Conservation (phyloP, 2,797 vertebrate species). For the Meda fulgida region DNA sequence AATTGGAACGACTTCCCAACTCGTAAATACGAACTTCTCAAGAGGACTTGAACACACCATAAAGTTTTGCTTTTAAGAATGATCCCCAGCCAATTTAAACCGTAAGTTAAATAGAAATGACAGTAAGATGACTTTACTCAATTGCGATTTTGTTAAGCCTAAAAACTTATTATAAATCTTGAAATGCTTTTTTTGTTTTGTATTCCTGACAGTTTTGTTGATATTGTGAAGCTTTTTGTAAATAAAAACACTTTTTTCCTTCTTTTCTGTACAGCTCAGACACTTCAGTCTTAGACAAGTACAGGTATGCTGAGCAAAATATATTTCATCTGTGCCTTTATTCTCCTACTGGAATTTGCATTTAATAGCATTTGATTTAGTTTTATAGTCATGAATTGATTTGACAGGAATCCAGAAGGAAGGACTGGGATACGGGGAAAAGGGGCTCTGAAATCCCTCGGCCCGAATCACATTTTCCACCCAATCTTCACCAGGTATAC, state of each 20-base stretch:
- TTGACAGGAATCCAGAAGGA: slow-evolving; percentile 80
- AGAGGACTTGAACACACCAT: neutral
- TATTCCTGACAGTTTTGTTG: slow-evolving; percentile 17
- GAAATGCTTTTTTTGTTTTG: neutral
- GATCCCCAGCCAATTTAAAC: neutral
- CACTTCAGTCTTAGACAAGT: slow-evolving; percentile 56
- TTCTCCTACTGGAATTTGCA: neutral
- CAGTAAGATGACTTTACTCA: neutral
- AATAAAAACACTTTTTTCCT: slow-evolving; percentile 4
- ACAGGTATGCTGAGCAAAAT: slow-evolving; percentile 69
- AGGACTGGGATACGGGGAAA: slow-evolving; percentile 88
- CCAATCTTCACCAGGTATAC: slow-evolving; percentile 83
- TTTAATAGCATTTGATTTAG: neutral
- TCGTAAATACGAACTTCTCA: neutral
- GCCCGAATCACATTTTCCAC: slow-evolving; percentile 85
- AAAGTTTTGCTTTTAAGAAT: neutral
- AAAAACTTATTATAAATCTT: too few relatives aligned
- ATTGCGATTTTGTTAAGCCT: neutral
- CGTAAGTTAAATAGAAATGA: neutral
- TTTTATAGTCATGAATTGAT: neutral
- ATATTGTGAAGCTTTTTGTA: neutral
- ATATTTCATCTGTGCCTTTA: too few relatives aligned
- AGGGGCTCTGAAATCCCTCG: slow-evolving; percentile 82
- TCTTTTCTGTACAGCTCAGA: slow-evolving; percentile 62
- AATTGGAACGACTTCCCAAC: neutral